These are phyloP conservation scores for Lochmaea crataegi DNA, from an alignment of 2,888 invertebrate species.

Conservation along the genomic window DNA sequence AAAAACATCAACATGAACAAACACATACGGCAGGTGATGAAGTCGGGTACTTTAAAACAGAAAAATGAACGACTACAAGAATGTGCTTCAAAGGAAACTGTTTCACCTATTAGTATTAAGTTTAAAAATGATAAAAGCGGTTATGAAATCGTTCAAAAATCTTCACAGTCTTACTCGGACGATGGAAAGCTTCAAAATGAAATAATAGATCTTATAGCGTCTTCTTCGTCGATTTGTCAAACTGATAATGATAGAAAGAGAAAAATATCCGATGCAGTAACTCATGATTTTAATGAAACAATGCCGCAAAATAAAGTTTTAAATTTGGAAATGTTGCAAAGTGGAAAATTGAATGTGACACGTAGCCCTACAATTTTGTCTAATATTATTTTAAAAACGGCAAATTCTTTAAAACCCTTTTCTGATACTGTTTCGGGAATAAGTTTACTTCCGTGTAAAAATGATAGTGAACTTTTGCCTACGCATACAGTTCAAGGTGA, in stretches of 20 bases:
- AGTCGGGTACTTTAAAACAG: not conserved
- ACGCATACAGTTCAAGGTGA: no score
- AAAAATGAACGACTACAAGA: not conserved
- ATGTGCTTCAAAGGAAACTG: conserved; percentile 8
- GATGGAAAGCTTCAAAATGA: conserved; percentile 4
- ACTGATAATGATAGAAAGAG: not conserved
- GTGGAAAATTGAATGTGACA: not conserved
- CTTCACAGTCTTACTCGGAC: not conserved
- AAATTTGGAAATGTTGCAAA: not conserved
- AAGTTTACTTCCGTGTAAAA: no score
- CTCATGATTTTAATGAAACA: not conserved
- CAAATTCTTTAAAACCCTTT: not conserved
- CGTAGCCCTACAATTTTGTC: not conserved
- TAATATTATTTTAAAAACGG: not conserved
- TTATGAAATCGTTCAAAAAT: conserved; percentile 22
- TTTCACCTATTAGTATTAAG: conserved; percentile 20
- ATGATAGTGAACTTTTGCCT: no score
- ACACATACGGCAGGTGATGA: conserved; percentile 18
- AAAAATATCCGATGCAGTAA: conserved; percentile 8
- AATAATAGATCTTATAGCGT: not conserved
- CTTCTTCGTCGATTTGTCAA: not conserved
- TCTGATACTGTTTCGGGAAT: no score
- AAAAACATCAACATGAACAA: conserved; percentile 30
- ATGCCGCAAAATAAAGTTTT: not conserved
- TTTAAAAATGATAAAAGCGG: conserved; percentile 11